These are phyloP conservation scores for Vidua macroura DNA, from an alignment of 2,113 vertebrate genomes.

Conservation along the genomic window DNA sequence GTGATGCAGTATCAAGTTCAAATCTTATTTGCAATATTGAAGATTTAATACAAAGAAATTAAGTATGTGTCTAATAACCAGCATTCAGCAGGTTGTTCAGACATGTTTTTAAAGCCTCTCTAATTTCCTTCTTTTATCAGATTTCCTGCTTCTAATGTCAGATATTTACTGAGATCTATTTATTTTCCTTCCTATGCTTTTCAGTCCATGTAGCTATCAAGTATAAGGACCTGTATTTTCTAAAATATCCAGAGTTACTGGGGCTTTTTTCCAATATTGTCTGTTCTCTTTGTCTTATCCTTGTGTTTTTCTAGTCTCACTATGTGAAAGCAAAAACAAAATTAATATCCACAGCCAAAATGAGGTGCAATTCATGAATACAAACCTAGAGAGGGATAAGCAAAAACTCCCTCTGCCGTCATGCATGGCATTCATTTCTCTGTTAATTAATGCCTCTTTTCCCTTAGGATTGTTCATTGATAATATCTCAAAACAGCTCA, in stretches of 20 bases:
- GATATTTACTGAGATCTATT: background rate
- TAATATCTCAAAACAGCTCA: background rate
- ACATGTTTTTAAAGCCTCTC: background rate
- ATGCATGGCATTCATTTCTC: background rate
- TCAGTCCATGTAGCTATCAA: background rate
- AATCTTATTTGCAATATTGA: background rate
- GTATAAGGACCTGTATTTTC: background rate
- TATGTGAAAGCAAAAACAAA: background rate
- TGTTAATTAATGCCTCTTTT: background rate
- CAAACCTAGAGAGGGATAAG: background rate
- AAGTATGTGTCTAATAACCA: background rate
- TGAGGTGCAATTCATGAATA: background rate
- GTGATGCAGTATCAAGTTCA: background rate
- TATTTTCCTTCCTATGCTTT: background rate
- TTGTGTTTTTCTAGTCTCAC: background rate
- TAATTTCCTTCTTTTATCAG: background rate
- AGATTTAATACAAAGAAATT: background rate
- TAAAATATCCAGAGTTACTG: background rate
- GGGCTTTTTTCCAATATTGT: background rate
- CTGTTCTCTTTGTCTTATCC: background rate
- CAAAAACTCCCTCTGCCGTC: background rate
- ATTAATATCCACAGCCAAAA: background rate
- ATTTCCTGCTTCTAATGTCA: background rate
- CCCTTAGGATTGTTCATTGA: background rate
- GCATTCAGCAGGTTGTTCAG: background rate